Evolutionary conservation across 2,888 invertebrate genomes (phyloP).

Genomic region (Conomelus anceps): DNA sequence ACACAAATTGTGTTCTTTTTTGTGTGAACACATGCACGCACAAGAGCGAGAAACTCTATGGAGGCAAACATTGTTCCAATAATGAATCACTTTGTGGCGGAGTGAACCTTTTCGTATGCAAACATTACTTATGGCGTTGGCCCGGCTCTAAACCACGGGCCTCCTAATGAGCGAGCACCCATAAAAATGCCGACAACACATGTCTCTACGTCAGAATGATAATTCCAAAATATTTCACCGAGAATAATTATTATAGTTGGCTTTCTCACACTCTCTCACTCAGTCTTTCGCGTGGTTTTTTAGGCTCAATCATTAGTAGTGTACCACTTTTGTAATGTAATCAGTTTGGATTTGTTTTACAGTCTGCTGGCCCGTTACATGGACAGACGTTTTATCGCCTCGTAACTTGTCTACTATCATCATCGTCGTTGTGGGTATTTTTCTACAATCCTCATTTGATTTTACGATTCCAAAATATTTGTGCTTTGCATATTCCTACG

Average conservation of each 20-base stretch:
- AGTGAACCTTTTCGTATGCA: not conserved
- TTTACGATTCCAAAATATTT: not conserved
- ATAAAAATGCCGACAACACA: not conserved
- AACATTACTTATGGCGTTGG: not conserved
- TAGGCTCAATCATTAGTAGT: not conserved
- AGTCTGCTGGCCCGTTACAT: not conserved
- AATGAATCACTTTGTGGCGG: not conserved
- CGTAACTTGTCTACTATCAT: not conserved
- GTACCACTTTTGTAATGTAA: not conserved
- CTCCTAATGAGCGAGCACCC: not conserved
- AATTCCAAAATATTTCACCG: not conserved
- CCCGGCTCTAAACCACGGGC: not conserved
- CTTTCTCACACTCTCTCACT: not conserved
- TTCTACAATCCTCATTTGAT: not conserved
- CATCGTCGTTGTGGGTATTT: not conserved
- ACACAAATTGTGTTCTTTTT: not conserved
- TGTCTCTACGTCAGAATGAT: not conserved
- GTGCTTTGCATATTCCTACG: not conserved
- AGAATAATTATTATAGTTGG: not conserved
- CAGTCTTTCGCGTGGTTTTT: not conserved
- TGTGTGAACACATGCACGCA: not conserved
- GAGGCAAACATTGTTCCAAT: not conserved
- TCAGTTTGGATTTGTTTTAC: not conserved
- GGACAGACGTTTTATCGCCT: not conserved
- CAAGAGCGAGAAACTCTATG: not conserved